Conservation (phyloP, 2,113 vertebrate species). For the Lepus europaeus region DNA sequence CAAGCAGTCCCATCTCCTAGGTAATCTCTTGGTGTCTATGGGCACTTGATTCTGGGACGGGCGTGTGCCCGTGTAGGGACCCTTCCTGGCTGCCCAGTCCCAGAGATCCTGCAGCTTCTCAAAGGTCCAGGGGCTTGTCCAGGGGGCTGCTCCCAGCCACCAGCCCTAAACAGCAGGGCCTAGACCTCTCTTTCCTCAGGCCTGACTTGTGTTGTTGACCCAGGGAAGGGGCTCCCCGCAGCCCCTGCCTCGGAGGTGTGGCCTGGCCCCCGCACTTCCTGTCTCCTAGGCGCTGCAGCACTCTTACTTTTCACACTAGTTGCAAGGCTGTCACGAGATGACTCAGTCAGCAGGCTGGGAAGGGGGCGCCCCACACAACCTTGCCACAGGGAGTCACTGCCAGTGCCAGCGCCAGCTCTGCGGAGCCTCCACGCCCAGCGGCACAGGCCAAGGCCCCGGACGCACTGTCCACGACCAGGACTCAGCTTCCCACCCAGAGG, state of each 20-base stretch:
- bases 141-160: not conserved
- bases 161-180: not conserved
- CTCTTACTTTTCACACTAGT: constrained; percentile 76
- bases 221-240: not conserved
- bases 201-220: not conserved
- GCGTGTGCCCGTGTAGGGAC: not conserved
- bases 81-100: not conserved
- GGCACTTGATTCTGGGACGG: not conserved
- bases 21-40: not conserved
- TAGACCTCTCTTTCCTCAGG: not conserved
- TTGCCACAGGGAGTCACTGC: not conserved
- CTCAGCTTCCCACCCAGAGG: not conserved
- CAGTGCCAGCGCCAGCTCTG: not conserved
- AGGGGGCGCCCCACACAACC: not conserved
- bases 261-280: constrained; percentile 40
- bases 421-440: not conserved
- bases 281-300: constrained; percentile 56
- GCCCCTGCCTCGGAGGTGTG: not conserved
- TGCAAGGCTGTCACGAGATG: constrained; percentile 56
- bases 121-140: not conserved
- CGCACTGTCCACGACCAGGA: not conserved
- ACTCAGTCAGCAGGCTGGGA: constrained; percentile 53
- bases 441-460: not conserved
- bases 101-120: not conserved
- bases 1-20: no score